Base-by-base conservation (phyloP, 2,797 vertebrate species). In the Cetoscarus ocellatus region DNA sequence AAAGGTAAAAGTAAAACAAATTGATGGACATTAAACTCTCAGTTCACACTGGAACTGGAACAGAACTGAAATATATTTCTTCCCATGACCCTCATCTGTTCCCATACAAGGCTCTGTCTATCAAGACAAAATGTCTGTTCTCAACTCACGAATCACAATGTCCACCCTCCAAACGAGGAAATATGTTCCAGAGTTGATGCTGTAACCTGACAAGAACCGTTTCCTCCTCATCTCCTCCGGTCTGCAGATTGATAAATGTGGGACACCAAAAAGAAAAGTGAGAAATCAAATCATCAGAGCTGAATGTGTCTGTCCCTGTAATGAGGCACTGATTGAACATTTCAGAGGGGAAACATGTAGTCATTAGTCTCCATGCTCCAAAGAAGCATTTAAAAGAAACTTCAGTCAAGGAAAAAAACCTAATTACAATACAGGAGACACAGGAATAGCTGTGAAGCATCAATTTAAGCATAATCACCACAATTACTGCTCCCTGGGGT, bases 281-380 rank as follows among this genome's bases (percentile, higher is more conserved):
- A 88, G 86, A 92, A 93, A 92, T 91, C 84, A 88, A 92, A 92
- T 92, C 88, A 89, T 61, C 75, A 36, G 74, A 76, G 75, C 75
- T 72, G 78, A 90, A 89, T 88, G 89, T 73, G 88, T 88, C 83
- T 82, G 80, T 85, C 63, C 67, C 66, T 56, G 62, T 93, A 91
- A 92, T 84, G 86, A 93, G 86, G 51, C 13, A 43, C 86, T 93
- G 92, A 94, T 94, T 93, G 93, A 93, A 93, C 85, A 89, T 91
- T 92, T 93, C 88, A 88, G 83, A 69, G 85, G 73, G 72, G 85
- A 85, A 88, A 93, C 92, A 93, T 93, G 92, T 65, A 88, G 86
- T 88, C 88, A 88, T 94, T 92, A 91, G 84, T 87, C 82, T 86
- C 73, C 66, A 40, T 76, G 89, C 88, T 87, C 77, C 77, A 73